Percentiles rank a stretch among this genome's conserved stretches.
phyloP scores from a whole-genome alignment of 2,888 invertebrate genomes.

The Oeneis ivallda region DNA sequence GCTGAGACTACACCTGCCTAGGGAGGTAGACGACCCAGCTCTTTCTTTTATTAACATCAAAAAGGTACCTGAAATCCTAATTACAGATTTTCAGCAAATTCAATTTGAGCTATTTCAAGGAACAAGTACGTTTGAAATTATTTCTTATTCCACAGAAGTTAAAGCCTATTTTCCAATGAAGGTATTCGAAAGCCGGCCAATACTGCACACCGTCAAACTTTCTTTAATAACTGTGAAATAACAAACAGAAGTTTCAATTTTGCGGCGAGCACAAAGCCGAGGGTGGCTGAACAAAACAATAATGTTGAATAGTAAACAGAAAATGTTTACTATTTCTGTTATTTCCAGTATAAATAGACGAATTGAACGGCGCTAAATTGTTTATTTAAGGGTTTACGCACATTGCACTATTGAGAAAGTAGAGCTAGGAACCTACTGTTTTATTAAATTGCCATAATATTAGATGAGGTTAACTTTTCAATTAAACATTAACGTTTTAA shows the following conservation, averaged over 20 bases:
- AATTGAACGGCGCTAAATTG: constrained; percentile 34
- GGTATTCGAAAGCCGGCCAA: neutral
- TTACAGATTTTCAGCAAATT: neutral
- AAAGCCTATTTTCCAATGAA: constrained; percentile 19
- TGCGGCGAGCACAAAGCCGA: constrained; percentile 41
- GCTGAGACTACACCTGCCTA: neutral
- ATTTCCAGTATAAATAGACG: constrained; percentile 42
- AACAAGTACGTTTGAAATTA: neutral
- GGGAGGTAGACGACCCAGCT: too few relatives aligned
- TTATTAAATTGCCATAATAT: neutral
- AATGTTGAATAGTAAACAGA: constrained; percentile 53
- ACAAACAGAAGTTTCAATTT: constrained; percentile 32
- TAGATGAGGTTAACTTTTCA: neutral
- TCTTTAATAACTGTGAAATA: constrained; percentile 31
- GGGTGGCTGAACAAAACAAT: constrained; percentile 36
- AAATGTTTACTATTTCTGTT: constrained; percentile 61
- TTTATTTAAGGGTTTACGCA: constrained; percentile 29
- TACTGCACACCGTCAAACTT: constrained; percentile 24
- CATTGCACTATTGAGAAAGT: neutral
- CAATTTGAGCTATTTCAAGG: too few relatives aligned
- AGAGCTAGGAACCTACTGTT: neutral
- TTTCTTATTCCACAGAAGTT: neutral
- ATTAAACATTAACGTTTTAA: too few relatives aligned
- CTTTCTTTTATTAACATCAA: neutral
- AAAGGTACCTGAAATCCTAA: neutral